Conservation (phyloP, 2,888 invertebrate species). For the Sicus ferrugineus region DNA sequence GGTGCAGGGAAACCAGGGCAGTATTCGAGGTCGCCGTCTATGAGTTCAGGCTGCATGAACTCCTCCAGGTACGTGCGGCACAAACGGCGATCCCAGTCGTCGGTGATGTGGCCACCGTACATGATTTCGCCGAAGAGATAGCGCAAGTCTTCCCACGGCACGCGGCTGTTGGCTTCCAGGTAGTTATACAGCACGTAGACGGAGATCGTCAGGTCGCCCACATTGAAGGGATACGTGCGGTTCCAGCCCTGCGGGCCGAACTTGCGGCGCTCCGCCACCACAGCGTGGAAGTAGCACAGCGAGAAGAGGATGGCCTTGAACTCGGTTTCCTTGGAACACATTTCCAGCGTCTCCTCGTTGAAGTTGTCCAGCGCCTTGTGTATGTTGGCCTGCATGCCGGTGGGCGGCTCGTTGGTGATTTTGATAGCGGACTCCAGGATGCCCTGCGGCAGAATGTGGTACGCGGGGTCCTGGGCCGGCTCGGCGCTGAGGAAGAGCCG, state of each 20-base stretch:
- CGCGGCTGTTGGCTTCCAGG: slow-evolving; percentile 83
- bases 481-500: slow-evolving; percentile 88
- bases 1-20: slow-evolving; percentile 88
- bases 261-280: slow-evolving; percentile 89
- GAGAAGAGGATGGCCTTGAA: slow-evolving; percentile 90
- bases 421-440: slow-evolving; percentile 93
- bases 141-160: slow-evolving; percentile 94
- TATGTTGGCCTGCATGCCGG: slow-evolving; percentile 92
- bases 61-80: slow-evolving; percentile 87
- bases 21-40: slow-evolving; percentile 83
- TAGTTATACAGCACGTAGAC: slow-evolving; percentile 91
- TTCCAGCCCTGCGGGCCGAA: slow-evolving; percentile 69
- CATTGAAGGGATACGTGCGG: slow-evolving; percentile 78
- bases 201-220: slow-evolving; percentile 90
- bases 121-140: slow-evolving; percentile 96
- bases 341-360: slow-evolving; percentile 89
- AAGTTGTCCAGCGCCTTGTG: slow-evolving; percentile 94
- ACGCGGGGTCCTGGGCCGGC: slow-evolving; percentile 75
- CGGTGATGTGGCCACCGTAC: slow-evolving; percentile 97
- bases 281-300: slow-evolving; percentile 94
- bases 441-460: slow-evolving; percentile 80
- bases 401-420: slow-evolving; percentile 95
- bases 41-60: slow-evolving; percentile 86
- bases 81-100: slow-evolving; percentile 92
- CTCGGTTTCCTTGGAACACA: slow-evolving; percentile 91